phyloP scores from a whole-genome alignment of 1,140 invertebrate genomes.

The Drosophila azteca region DNA sequence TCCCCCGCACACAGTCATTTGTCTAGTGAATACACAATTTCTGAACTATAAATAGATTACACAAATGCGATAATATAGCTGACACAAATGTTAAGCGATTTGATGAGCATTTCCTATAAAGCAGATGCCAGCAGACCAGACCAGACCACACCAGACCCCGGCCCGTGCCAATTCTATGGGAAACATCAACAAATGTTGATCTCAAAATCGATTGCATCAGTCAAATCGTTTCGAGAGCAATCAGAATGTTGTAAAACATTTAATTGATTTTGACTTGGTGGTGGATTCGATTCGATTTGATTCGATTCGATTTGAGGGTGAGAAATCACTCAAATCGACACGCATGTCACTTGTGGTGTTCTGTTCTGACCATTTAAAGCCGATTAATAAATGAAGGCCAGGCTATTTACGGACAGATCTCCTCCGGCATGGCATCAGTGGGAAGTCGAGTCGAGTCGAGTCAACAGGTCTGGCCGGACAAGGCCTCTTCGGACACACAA shows the following conservation, averaged over 20 bases:
- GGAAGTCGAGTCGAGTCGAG: slow-evolving; percentile 27
- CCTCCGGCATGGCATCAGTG: slow-evolving; percentile 1
- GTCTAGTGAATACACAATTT: not conserved
- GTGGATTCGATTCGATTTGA: not conserved
- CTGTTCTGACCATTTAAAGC: slow-evolving; percentile 44
- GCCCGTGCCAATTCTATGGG: slow-evolving; percentile 31
- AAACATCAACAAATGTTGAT: slow-evolving; percentile 28
- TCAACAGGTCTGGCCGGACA: slow-evolving; percentile 5
- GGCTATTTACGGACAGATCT: slow-evolving; percentile 56
- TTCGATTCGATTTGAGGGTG: slow-evolving; percentile 17
- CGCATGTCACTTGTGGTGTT: slow-evolving; percentile 33
- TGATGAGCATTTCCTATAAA: not conserved
- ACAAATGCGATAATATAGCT: too few relatives aligned
- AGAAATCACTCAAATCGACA: slow-evolving; percentile 43
- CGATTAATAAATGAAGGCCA: slow-evolving; percentile 57
- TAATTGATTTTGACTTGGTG: slow-evolving; percentile 38
- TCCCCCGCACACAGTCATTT: slow-evolving; percentile 24
- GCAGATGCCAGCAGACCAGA: not conserved
- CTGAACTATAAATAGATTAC: too few relatives aligned
- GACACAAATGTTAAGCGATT: not conserved
- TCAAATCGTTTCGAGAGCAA: not conserved
- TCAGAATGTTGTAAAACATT: slow-evolving; percentile 38
- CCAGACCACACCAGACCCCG: too few relatives aligned
- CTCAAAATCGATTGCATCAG: slow-evolving; percentile 39
- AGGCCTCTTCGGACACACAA: slow-evolving; percentile 23